Percentiles rank a stretch among this genome's conserved stretches.
phyloP scores from a whole-genome alignment of 2,888 invertebrate species.

The Cenopis cana region DNA sequence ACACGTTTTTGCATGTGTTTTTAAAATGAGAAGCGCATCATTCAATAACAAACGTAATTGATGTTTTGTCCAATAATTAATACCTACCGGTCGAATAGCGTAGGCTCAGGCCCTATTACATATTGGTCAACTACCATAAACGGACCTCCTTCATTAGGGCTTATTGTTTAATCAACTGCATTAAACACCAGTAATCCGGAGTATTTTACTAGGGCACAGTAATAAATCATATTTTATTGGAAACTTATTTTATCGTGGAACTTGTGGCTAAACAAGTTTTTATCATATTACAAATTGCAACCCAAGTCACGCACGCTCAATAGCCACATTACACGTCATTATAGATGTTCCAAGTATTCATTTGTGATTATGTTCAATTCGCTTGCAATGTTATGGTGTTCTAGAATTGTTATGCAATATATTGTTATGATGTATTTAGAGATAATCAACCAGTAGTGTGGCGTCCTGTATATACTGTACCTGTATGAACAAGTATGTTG shows the following conservation, averaged over 20 bases:
- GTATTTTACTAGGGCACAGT: conserved; percentile 7
- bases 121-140: conserved; percentile 47
- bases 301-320: conserved; percentile 51
- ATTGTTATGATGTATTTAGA: conserved; percentile 17
- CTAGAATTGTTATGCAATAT: conserved; percentile 32
- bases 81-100: not conserved
- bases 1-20: not conserved
- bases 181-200: conserved; percentile 19
- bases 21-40: not conserved
- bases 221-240: conserved; percentile 34
- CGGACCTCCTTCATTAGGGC: conserved; percentile 23
- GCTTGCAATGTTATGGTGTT: conserved; percentile 53
- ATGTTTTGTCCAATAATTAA: not conserved
- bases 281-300: conserved; percentile 52
- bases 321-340: conserved; percentile 48
- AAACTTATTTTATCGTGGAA: conserved; percentile 50
- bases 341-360: conserved; percentile 47
- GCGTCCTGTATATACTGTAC: conserved; percentile 8
- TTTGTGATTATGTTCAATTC: conserved; percentile 49
- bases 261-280: conserved; percentile 48
- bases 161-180: conserved; percentile 26
- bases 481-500: not conserved
- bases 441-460: conserved; percentile 7
- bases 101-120: conserved; percentile 40
- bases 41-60: not conserved